A percentile compares a stretch with the other conserved stretches of the same genome.
These are phyloP conservation scores for Drosophila birchii DNA, from an alignment of 2,888 invertebrate genomes.

Conservation along the genomic window DNA sequence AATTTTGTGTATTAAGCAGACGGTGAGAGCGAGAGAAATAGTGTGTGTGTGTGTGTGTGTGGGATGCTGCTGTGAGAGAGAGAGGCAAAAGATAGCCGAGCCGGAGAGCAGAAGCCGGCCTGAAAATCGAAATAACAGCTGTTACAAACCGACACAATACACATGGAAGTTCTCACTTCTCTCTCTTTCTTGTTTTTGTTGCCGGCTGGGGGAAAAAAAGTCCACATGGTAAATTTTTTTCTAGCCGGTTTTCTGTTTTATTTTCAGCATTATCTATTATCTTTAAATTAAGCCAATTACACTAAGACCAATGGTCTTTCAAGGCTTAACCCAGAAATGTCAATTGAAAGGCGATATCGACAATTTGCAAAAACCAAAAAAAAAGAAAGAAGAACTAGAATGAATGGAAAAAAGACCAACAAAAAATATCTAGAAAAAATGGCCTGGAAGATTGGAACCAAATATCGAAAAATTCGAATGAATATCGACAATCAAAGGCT, in stretches of 20 bases:
- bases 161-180: conserved; percentile 37
- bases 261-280: conserved; percentile 32
- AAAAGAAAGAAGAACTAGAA: conserved; percentile 23
- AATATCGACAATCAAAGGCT: not conserved
- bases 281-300: conserved; percentile 46
- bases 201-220: conserved; percentile 12
- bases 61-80: conserved; percentile 27
- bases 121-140: conserved; percentile 61
- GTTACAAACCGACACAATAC: conserved; percentile 62
- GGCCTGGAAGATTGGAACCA: conserved; percentile 1
- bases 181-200: conserved; percentile 29
- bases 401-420: conserved; percentile 21
- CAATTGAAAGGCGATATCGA: conserved; percentile 38
- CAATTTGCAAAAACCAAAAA: conserved; percentile 31
- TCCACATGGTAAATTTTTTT: conserved; percentile 46
- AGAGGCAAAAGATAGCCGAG: conserved; percentile 19
- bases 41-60: not conserved
- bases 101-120: conserved; percentile 39
- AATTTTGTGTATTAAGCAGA: conserved; percentile 48
- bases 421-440: conserved; percentile 12
- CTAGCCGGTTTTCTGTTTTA: conserved; percentile 56
- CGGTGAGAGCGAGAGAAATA: conserved; percentile 4
- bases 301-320: conserved; percentile 13
- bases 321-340: conserved; percentile 57
- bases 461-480: not conserved